Conservation (phyloP, 2,888 invertebrate species). For the Embidobia sp. region DNA sequence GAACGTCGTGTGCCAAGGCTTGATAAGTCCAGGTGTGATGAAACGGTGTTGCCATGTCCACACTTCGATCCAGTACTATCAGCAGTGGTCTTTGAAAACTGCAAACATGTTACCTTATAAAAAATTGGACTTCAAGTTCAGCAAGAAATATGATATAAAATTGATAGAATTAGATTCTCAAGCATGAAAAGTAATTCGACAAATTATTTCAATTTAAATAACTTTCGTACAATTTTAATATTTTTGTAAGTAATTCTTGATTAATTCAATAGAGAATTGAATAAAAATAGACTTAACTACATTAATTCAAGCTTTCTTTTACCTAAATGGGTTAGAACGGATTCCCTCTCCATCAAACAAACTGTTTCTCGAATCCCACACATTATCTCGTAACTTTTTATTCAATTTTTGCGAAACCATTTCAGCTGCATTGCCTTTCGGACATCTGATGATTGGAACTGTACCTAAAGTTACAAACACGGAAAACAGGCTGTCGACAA, state of each 20-base stretch:
- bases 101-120: slow-evolving; percentile 80
- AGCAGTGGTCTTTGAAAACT: slow-evolving; percentile 97
- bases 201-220: no score
- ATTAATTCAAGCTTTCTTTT: slow-evolving; percentile 36
- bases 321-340: slow-evolving; percentile 85
- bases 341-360: slow-evolving; percentile 94
- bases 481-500: slow-evolving; percentile 98
- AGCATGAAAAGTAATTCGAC: no score
- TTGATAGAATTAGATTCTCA: no score
- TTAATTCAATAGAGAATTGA: no score
- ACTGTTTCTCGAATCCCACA: slow-evolving; percentile 98
- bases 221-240: no score
- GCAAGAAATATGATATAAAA: no score
- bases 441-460: slow-evolving; percentile 87
- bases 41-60: slow-evolving; percentile 98
- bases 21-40: slow-evolving; percentile 99
- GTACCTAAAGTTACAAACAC: slow-evolving; percentile 97
- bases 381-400: slow-evolving; percentile 97
- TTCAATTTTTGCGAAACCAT: slow-evolving; percentile 98
- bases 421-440: slow-evolving; percentile 98
- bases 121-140: not conserved
- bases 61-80: slow-evolving; percentile 94
- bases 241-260: no score
- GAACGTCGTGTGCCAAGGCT: slow-evolving; percentile 98
- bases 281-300: no score